Evolutionary conservation across 2,797 vertebrate species (phyloP).

Genomic region (Sebastes diaconus): DNA sequence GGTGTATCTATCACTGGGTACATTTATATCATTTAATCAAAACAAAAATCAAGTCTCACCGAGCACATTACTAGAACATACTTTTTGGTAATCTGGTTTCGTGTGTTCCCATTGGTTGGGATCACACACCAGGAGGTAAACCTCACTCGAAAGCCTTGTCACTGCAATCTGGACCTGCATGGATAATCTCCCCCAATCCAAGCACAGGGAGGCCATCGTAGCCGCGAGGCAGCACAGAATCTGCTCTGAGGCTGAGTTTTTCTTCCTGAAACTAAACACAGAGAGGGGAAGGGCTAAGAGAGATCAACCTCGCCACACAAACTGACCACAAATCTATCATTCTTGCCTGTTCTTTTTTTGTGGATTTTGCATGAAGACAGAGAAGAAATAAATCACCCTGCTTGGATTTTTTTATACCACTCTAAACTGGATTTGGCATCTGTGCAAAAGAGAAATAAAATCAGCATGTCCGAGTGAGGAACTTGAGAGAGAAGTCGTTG

Average conservation of each 20-base stretch:
- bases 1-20: background rate
- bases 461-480: constrained; percentile 36
- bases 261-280: background rate
- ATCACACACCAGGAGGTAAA: constrained; percentile 71
- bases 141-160: constrained; percentile 65
- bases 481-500: constrained; percentile 35
- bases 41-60: background rate
- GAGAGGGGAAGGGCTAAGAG: constrained; percentile 19
- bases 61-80: background rate
- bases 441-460: constrained; percentile 5
- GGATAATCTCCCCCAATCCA: constrained; percentile 73
- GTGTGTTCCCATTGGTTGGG: constrained; percentile 4
- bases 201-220: background rate
- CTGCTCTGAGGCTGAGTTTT: constrained; percentile 22
- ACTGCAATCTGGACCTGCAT: constrained; percentile 69
- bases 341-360: constrained; percentile 6
- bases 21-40: background rate
- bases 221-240: constrained; percentile 5
- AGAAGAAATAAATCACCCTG: background rate
- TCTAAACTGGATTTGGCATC: constrained; percentile 12
- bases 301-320: constrained; percentile 10
- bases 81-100: background rate
- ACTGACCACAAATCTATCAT: background rate
- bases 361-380: constrained; percentile 12
- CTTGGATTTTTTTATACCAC: constrained; percentile 1